Evolutionary conservation across 2,113 vertebrate species (phyloP).

Genomic region (Phaethornis superciliosus): DNA sequence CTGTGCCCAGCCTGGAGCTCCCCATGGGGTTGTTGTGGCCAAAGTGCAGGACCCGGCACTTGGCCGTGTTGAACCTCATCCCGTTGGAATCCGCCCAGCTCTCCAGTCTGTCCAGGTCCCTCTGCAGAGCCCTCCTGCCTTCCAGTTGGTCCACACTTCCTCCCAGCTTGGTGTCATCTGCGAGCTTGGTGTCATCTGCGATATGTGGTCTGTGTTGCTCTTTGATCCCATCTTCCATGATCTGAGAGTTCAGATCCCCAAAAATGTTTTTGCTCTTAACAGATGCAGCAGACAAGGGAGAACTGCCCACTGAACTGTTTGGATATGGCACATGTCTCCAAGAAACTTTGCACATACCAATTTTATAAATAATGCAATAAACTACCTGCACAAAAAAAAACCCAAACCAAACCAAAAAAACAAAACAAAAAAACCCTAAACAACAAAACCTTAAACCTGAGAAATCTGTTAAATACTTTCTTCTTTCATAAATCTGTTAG

Average conservation of each 20-base stretch:
- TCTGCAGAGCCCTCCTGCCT: too few relatives aligned
- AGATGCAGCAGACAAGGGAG: not conserved
- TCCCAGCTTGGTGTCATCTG: too few relatives aligned
- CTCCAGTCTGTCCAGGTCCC: too few relatives aligned
- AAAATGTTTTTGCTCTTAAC: not conserved
- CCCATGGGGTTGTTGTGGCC: too few relatives aligned
- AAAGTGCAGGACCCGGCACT: too few relatives aligned
- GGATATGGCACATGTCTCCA: not conserved
- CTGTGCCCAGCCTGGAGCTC: too few relatives aligned
- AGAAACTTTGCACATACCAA: not conserved
- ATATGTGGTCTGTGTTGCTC: not conserved
- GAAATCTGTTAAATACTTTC: not conserved
- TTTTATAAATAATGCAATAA: slow-evolving; percentile 21
- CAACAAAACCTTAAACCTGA: not conserved
- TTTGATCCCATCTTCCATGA: not conserved
- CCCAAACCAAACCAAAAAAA: too few relatives aligned
- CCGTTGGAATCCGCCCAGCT: too few relatives aligned
- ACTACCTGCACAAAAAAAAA: not conserved
- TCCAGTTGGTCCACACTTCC: too few relatives aligned
- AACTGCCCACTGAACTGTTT: not conserved
- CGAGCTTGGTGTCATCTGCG: too few relatives aligned
- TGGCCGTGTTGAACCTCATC: too few relatives aligned
- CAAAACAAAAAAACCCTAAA: not conserved
- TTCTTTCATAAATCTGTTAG: not conserved
- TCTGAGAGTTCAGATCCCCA: not conserved